These are phyloP conservation scores for Xylota sylvarum DNA, from an alignment of 2,888 invertebrate species.

Conservation along the genomic window DNA sequence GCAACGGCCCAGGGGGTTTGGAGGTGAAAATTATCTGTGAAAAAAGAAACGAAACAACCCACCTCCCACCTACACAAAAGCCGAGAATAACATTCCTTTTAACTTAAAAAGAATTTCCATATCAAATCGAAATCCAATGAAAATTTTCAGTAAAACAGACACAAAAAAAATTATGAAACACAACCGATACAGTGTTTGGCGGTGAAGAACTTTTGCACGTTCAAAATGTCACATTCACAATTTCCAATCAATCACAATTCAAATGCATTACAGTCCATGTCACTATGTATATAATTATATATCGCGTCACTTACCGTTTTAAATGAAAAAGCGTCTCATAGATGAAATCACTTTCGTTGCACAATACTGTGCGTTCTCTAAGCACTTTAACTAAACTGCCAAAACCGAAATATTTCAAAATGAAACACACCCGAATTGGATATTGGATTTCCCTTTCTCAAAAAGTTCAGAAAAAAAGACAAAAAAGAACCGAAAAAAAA, in stretches of 20 bases:
- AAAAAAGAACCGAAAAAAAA: constrained; percentile 32
- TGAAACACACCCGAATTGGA: constrained; percentile 73
- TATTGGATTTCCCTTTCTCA: constrained; percentile 74
- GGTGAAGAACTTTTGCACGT: constrained; percentile 9
- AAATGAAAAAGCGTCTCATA: constrained; percentile 44
- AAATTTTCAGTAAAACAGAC: background rate
- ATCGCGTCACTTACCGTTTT: constrained; percentile 65
- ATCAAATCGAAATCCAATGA: constrained; percentile 17
- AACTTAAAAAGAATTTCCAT: constrained; percentile 18
- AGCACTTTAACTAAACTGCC: constrained; percentile 79
- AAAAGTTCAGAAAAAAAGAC: constrained; percentile 41
- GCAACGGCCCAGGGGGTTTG: constrained; percentile 22
- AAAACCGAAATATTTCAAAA: constrained; percentile 67
- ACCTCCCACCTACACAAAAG: constrained; percentile 61
- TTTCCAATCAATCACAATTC: background rate
- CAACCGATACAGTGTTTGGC: background rate
- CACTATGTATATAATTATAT: background rate
- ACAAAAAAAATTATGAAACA: background rate
- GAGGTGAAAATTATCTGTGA: constrained; percentile 71
- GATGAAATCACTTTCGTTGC: constrained; percentile 71
- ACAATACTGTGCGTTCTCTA: constrained; percentile 78
- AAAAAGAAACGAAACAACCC: constrained; percentile 23
- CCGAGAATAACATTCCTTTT: constrained; percentile 44
- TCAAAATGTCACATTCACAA: constrained; percentile 5
- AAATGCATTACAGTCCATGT: constrained; percentile 30